phyloP scores from a whole-genome alignment of 2,113 vertebrate genomes.

The Callionymus lyra region DNA sequence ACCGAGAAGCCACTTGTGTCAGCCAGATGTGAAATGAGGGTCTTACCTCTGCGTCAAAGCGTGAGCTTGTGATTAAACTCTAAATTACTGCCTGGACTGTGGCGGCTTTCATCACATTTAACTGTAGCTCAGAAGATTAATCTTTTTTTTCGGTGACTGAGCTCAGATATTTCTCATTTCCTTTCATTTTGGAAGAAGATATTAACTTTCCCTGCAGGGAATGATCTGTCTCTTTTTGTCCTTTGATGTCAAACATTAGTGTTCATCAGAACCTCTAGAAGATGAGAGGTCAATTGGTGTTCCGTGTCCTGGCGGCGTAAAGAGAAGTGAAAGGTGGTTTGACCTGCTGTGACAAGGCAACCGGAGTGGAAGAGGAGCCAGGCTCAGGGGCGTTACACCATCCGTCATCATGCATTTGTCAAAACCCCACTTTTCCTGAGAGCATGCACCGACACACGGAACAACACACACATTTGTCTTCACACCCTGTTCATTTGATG shows the following conservation, averaged over 20 bases:
- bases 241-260: too few species aligned
- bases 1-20: too few species aligned
- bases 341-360: slow-evolving; percentile 45
- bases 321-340: slow-evolving; percentile 48
- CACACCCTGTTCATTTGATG: too few species aligned
- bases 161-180: too few species aligned
- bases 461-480: neutral
- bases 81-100: neutral
- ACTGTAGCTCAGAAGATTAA: too few species aligned
- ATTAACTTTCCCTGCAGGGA: too few species aligned
- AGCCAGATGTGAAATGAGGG: slow-evolving; percentile 6
- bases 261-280: too few species aligned
- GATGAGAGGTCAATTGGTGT: neutral
- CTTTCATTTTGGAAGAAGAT: too few species aligned
- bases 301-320: slow-evolving; percentile 23
- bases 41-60: slow-evolving; percentile 1
- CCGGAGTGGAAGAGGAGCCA: slow-evolving; percentile 37
- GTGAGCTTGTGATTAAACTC: slow-evolving; percentile 7
- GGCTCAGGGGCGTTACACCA: slow-evolving; percentile 48
- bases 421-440: slow-evolving; percentile 24
- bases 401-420: slow-evolving; percentile 55
- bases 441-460: slow-evolving; percentile 2
- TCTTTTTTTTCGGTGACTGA: too few species aligned
- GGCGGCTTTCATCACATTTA: neutral
- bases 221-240: too few species aligned